Evolutionary conservation across 64 coral and sea anemone genomes (phyloP), one percentile per base, ranked within the genome.

Genomic region (Actinia tenebrosa): DNA sequence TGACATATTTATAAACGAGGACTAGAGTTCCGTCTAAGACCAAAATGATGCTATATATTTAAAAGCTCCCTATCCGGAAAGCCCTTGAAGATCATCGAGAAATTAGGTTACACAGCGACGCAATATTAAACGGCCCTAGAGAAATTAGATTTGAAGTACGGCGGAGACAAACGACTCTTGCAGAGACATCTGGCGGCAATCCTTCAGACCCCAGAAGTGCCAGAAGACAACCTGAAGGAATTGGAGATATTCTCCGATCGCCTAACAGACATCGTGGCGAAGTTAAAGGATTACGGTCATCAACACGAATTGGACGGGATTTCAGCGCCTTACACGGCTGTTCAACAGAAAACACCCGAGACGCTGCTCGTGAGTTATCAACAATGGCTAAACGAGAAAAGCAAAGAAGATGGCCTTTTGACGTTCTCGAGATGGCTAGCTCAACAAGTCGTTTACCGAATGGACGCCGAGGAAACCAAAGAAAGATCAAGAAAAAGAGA

Each of bases 121-220:
- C 86, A 79, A 43, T 78, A 79, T 22, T 7, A 87, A 53, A 87
- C 86, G 19, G 86, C 86, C 45, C 69, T 87, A 25, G 86, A 87
- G 68, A 87, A 87, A 87, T 66, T 87, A 44, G 69, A 87, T 78
- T 16, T 50, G 30, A 79, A 87, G 69, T 87, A 87, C 45, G 86
- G 69, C 8, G 69, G 69, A 47, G 37, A 87, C 26, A 87, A 79
- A 44, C 19, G 64, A 30, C 86, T 79, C 86, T 79, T 87, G 52
- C 86, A 87, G 30, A 27, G 86, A 45, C 44, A 54, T 47, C 54
- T 79, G 44, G 0, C 44, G 1, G 54, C 69, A 44, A 77, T 87
- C 60, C 11, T 87, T 9, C 69, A 53, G 50, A 66, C 50, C 8
- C 69, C 86, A 75, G 63, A 69, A 75, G 68, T 79, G 16, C 30